Conservation (phyloP, 2,797 vertebrate species). For the Rachycentron canadum region DNA sequence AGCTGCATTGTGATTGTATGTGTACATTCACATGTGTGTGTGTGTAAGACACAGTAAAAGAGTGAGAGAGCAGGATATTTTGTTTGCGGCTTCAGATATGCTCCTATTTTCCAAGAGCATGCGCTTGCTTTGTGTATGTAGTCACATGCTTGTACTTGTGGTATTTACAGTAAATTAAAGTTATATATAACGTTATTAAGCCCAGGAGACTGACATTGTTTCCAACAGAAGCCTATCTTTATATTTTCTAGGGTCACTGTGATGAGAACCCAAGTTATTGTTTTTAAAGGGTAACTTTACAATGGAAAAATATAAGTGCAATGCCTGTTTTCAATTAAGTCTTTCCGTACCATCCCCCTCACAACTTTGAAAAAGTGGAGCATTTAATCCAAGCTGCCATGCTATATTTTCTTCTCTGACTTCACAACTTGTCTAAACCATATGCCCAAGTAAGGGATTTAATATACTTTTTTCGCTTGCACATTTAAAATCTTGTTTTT, state of each 20-base stretch:
- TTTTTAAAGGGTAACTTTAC: conserved; percentile 83
- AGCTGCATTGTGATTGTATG: conserved; percentile 52
- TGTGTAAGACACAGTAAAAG: conserved; percentile 5
- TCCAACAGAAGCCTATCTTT: conserved; percentile 28
- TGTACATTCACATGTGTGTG: conserved; percentile 26
- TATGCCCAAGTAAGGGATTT: conserved; percentile 45
- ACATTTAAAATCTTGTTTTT: conserved; percentile 28
- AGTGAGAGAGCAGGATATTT: not conserved
- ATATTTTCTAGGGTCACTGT: conserved; percentile 48
- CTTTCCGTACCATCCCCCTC: conserved; percentile 73
- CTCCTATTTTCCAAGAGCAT: conserved; percentile 55
- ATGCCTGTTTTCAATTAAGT: conserved; percentile 84
- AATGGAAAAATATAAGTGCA: conserved; percentile 85
- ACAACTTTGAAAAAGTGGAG: conserved; percentile 35
- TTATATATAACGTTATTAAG: conserved; percentile 65
- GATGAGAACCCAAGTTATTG: conserved; percentile 80
- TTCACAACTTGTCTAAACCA: conserved; percentile 51
- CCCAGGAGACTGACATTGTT: conserved; percentile 40
- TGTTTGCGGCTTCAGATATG: conserved; percentile 46
- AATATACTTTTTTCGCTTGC: conserved; percentile 60
- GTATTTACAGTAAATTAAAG: conserved; percentile 28
- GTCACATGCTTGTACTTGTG: conserved; percentile 37
- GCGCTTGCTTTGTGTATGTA: conserved; percentile 13
- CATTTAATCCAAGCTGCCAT: conserved; percentile 61
- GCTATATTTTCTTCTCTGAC: conserved; percentile 64